Evolutionary conservation across 2,113 vertebrate genomes (phyloP), one percentile per base, ranked within the genome.

Genomic region (Tragulus kanchil): DNA sequence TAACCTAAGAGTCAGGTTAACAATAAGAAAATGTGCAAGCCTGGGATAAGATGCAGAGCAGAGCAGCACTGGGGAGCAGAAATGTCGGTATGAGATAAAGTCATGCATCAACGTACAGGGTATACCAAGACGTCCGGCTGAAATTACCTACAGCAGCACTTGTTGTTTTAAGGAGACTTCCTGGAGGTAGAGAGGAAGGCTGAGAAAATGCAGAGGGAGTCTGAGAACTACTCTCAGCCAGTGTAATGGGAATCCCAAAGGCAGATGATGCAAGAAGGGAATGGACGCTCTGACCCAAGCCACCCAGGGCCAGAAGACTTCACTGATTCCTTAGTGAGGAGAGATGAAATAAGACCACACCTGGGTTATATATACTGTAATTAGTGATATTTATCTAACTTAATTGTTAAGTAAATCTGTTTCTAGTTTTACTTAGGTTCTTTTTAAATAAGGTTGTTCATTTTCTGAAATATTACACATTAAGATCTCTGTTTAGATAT

Each of bases 331-430:
- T 90, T 59, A 91, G 94, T 91, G 93, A 94, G 50, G 73, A 93
- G 85, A 92, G 86, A 94, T 86, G 86, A 93, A 95, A 82, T 69
- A 71, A 89, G 69, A 59, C 73, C 81, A 94, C 69, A 85, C 81
- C 89, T 97, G 89, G n/a, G 79, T 94, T 96, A 81, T 28, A 91
- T 64, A 16, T 65, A 79, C 86, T 93, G 58, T 94, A 94, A 96
- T 96, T 83, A 91, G 75, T 90, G 84, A 93, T 93, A 81, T 71
- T 85, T 95, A 84, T 97, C 85, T 89, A 71, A 86, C 62, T 94
- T 92, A 94, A 94, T 93, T 93, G 62, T 84, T 90, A 81, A 69
- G 67, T 81, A 85, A 94, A 67, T 79, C 62, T 96, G 93, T 95
- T 95, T 95, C 78, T 54, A 82, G 73, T 79, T 94, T 97, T 92